phyloP scores from a whole-genome alignment of 2,888 invertebrate genomes.

The Onchidella celtica region DNA sequence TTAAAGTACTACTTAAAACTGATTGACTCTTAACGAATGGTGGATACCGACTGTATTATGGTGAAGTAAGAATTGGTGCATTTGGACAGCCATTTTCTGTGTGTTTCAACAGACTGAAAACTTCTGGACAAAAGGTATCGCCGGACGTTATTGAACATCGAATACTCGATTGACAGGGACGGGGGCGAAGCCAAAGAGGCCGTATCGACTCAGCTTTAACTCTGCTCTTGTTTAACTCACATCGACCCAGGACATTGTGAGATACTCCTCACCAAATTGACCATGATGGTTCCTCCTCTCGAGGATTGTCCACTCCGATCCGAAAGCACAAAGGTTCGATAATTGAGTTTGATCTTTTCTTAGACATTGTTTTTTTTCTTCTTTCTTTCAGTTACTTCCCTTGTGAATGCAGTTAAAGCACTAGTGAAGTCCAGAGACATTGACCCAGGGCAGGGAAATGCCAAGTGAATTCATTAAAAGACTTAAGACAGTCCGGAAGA shows the following conservation, averaged over 20 bases:
- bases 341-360: slow-evolving; percentile 30
- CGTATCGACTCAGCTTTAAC: not conserved
- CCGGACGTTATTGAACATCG: too few species aligned
- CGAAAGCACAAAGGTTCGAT: slow-evolving; percentile 1
- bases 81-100: too few species aligned
- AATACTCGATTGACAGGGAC: too few species aligned
- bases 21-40: not conserved
- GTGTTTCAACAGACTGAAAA: too few species aligned
- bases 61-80: too few species aligned
- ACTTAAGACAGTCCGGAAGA: too few species aligned
- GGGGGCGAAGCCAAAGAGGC: too few species aligned
- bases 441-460: not conserved
- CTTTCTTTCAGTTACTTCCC: not conserved
- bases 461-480: too few species aligned
- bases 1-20: too few species aligned
- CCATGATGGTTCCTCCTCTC: not conserved
- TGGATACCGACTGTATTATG: too few species aligned
- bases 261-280: slow-evolving; percentile 17
- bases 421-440: not conserved
- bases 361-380: not conserved
- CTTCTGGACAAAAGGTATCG: too few species aligned
- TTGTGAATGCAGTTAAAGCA: not conserved
- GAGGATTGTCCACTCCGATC: not conserved
- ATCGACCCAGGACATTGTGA: not conserved
- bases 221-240: not conserved